Percentiles rank a stretch among this genome's conserved stretches.
Evolutionary conservation across 1,140 invertebrate genomes (phyloP).

Genomic region (Steinernema khuongi): DNA sequence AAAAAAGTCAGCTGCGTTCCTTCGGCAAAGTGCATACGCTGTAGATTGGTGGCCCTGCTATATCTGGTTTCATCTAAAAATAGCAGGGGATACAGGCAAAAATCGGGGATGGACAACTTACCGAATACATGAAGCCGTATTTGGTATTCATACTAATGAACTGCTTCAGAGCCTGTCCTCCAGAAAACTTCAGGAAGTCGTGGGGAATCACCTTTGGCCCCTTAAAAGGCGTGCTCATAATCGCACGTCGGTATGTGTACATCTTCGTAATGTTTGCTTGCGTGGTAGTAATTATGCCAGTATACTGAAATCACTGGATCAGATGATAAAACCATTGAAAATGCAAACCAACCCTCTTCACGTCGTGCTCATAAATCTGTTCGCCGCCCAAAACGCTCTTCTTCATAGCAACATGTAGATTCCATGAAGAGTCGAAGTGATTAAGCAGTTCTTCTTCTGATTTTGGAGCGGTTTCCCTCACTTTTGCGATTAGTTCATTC

Average conservation of each 20-base stretch:
- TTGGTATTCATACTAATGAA: neutral
- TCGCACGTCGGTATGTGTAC: neutral
- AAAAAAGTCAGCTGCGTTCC: no score
- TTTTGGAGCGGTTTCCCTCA: neutral
- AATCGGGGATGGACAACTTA: neutral
- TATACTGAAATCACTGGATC: neutral
- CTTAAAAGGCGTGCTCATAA: neutral
- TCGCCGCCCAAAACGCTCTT: neutral
- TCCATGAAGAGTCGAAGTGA: neutral
- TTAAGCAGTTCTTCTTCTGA: neutral
- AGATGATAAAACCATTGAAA: neutral
- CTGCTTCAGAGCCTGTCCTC: neutral
- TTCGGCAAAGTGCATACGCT: neutral
- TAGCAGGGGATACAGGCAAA: neutral
- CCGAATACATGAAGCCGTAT: neutral
- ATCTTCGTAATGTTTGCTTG: neutral
- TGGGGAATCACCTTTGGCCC: neutral
- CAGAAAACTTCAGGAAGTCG: neutral
- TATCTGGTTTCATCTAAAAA: neutral
- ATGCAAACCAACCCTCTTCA: neutral
- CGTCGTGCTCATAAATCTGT: neutral
- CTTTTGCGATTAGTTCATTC: neutral
- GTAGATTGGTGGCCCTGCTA: neutral
- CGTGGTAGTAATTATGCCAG: neutral
- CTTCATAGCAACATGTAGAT: neutral